A percentile compares a stretch with the other conserved stretches of the same genome.
Evolutionary conservation across 2,888 invertebrate species (phyloP).

Genomic region (Salticus scenicus): DNA sequence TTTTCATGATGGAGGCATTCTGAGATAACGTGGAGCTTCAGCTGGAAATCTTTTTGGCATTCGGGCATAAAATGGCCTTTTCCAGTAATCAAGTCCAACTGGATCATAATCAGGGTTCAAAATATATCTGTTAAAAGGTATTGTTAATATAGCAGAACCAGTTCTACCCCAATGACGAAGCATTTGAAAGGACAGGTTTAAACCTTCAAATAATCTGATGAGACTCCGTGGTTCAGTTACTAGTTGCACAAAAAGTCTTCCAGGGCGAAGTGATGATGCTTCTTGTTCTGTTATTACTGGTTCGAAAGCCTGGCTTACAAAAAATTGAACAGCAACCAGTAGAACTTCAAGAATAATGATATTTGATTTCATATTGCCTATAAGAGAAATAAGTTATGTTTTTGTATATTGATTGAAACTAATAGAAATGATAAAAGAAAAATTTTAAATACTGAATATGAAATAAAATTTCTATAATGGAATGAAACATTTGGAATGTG

Average conservation of each 20-base stretch:
- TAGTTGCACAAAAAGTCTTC: constrained; percentile 43
- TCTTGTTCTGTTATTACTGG: constrained; percentile 40
- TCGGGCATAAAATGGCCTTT: constrained; percentile 42
- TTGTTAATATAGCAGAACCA: constrained; percentile 40
- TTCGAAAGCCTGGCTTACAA: constrained; percentile 10
- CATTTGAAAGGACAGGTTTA: constrained; percentile 62
- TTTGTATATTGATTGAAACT: too few species aligned
- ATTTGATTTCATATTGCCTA: not conserved
- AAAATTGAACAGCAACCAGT: not conserved
- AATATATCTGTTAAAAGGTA: constrained; percentile 47
- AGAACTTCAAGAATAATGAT: not conserved
- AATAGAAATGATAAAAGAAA: too few species aligned
- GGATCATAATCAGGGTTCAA: constrained; percentile 22
- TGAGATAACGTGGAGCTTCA: constrained; percentile 54
- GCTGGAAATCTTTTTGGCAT: constrained; percentile 41
- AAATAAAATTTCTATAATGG: too few species aligned
- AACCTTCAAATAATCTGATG: constrained; percentile 55
- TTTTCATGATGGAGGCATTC: constrained; percentile 4
- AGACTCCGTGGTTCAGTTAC: constrained; percentile 59
- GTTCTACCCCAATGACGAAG: constrained; percentile 48
- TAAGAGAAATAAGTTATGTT: too few species aligned
- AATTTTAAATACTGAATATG: too few species aligned
- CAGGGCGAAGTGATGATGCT: constrained; percentile 20
- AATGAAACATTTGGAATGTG: too few species aligned
- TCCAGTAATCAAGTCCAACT: constrained; percentile 36